Conservation (phyloP, 2,888 invertebrate genomes). For the Tuta absoluta region DNA sequence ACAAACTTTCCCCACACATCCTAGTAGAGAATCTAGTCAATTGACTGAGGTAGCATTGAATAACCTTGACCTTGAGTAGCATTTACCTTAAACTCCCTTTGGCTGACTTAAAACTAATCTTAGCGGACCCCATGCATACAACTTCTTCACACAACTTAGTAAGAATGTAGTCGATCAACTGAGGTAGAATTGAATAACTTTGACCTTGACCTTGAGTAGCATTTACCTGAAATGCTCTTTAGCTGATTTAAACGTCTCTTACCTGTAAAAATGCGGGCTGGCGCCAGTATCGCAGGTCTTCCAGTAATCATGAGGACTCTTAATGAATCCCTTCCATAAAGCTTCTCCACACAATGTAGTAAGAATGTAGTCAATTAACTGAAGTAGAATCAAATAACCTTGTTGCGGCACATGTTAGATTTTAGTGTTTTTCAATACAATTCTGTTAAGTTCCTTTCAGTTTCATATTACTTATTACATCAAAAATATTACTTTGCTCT, state of each 20-base stretch:
- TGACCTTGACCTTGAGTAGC: not conserved
- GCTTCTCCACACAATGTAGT: constrained; percentile 87
- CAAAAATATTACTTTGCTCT: too few species aligned
- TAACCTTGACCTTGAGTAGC: not conserved
- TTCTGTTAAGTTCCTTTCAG: too few species aligned
- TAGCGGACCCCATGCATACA: constrained; percentile 87
- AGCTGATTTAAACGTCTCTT: not conserved
- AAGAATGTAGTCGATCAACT: constrained; percentile 91
- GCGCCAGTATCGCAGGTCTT: constrained; percentile 77
- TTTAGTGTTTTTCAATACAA: too few species aligned
- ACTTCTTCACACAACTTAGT: constrained; percentile 87
- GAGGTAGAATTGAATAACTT: constrained; percentile 28
- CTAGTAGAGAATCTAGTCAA: constrained; percentile 93
- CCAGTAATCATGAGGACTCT: constrained; percentile 88
- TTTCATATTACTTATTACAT: too few species aligned
- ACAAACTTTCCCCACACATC: too few species aligned
- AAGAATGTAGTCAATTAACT: constrained; percentile 91
- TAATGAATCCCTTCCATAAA: constrained; percentile 87
- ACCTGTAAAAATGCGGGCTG: constrained; percentile 55
- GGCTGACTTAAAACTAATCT: not conserved
- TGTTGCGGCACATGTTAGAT: too few species aligned
- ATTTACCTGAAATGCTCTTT: not conserved
- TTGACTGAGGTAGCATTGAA: constrained; percentile 67
- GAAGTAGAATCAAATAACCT: constrained; percentile 29
- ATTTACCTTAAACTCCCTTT: not conserved